Evolutionary conservation across 2,797 vertebrate genomes (phyloP).

Genomic region (Antennarius maculatus): DNA sequence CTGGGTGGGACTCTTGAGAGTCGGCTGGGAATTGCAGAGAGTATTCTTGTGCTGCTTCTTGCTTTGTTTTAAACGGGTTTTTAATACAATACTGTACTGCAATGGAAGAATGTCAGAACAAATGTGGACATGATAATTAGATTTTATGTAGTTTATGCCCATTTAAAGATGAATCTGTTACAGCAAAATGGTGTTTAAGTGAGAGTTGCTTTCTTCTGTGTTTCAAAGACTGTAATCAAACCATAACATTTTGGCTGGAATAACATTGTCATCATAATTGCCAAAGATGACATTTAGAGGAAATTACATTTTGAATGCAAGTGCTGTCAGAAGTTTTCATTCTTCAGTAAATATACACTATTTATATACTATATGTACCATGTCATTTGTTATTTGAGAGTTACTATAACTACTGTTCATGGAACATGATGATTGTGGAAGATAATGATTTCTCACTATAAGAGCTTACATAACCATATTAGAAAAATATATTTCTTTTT

Average conservation of each 20-base stretch:
- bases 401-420: too few relatives aligned
- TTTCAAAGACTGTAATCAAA: not conserved
- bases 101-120: constrained; percentile 20
- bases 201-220: not conserved
- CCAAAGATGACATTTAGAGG: not conserved
- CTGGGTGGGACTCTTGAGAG: constrained; percentile 43
- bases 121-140: constrained; percentile 18
- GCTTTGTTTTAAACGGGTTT: constrained; percentile 43
- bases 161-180: constrained; percentile 9
- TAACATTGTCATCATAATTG: not conserved
- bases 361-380: too few relatives aligned
- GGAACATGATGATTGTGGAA: not conserved
- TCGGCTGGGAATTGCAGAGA: constrained; percentile 25
- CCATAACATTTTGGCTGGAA: not conserved
- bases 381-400: too few relatives aligned
- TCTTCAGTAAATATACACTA: too few relatives aligned
- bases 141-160: constrained; percentile 9
- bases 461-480: not conserved
- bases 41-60: constrained; percentile 35
- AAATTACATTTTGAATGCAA: not conserved
- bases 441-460: not conserved
- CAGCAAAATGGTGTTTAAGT: constrained; percentile 9
- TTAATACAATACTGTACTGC: constrained; percentile 22
- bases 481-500: not conserved
- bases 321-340: not conserved